Base-by-base conservation (phyloP, 2,888 invertebrate genomes). In the Lottia scabra region DNA sequence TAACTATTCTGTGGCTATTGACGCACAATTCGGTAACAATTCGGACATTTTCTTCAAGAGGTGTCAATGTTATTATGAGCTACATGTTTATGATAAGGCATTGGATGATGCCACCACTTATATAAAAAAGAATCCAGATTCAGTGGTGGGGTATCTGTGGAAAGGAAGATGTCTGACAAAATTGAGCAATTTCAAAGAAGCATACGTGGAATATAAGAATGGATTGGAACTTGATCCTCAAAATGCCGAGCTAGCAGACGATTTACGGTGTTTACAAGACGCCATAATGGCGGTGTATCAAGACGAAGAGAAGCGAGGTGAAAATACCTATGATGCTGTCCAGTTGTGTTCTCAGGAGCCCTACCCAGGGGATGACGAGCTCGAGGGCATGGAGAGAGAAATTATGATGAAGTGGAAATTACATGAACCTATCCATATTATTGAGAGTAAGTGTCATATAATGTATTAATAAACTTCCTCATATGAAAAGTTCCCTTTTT, bases 331-430 rank as follows among this genome's bases (percentile, higher is more conserved):
- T 56, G 75, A 80, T 62, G 79, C 82, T 3, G 72, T 82, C 0
- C 78, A 75, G 27, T 72, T 82, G 78, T 81, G 81, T 66, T 78
- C 82, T 0, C 79, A 77, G 43, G 81, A 81, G 0, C 78, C 80
- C 0, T 82, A 82, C 67, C 81, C 82, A 0, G 82, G 80, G 1
- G 82, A 82, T 48, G 75, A 78, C n/a, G 80, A 80, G 64, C 66
- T 82, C 12, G 75, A 78, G 46, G 46, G 46, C 1, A 30, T 77
- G 12, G 82, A 82, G 65, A 76, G 65, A 45, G 80, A 81, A 44
- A 81, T 82, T 16, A 73, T 81, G 71, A 44, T 67, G 30, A 78
- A 75, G 44, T 78, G 77, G 77, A 75, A 75, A 26, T 68, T 82
- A 38, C 68, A 73, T 27, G 74, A 80, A 45, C 74, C 38, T 38